A percentile compares a stretch with the other conserved stretches of the same genome.
Conservation (phyloP, 2,888 invertebrate genomes). For the Agrotis ipsilon region DNA sequence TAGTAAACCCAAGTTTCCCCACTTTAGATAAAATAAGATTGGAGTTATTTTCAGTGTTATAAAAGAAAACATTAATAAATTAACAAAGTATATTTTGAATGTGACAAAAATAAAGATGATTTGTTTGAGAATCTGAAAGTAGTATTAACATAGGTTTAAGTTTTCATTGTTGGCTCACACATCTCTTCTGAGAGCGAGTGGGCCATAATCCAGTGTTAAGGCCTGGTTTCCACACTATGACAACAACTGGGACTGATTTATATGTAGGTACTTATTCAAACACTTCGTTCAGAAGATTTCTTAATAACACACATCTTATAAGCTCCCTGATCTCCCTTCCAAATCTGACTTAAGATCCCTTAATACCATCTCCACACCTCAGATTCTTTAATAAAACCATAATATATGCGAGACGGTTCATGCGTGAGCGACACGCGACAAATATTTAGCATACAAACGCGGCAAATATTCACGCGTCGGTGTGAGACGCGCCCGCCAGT, state of each 20-base stretch:
- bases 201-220: not conserved
- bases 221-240: too few relatives aligned
- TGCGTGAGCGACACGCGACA: conserved; percentile 27
- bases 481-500: conserved; percentile 40
- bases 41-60: conserved; percentile 21
- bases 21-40: conserved; percentile 20
- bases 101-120: conserved; percentile 16
- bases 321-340: not conserved
- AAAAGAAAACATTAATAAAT: conserved; percentile 13
- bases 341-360: conserved; percentile 4
- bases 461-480: conserved; percentile 60
- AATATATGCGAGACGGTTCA: conserved; percentile 12
- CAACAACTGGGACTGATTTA: too few relatives aligned
- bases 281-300: not conserved
- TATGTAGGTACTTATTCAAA: not conserved
- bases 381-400: conserved; percentile 37
- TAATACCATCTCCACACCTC: conserved; percentile 13
- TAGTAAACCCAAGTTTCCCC: conserved; percentile 2
- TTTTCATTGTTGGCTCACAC: too few relatives aligned
- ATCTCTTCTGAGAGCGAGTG: not conserved
- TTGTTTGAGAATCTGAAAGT: not conserved
- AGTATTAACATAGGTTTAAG: not conserved
- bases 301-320: not conserved
- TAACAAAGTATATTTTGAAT: not conserved
- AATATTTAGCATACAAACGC: conserved; percentile 62